Evolutionary conservation across 2,797 vertebrate genomes (phyloP).

Genomic region (Notolepis coatsorum): DNA sequence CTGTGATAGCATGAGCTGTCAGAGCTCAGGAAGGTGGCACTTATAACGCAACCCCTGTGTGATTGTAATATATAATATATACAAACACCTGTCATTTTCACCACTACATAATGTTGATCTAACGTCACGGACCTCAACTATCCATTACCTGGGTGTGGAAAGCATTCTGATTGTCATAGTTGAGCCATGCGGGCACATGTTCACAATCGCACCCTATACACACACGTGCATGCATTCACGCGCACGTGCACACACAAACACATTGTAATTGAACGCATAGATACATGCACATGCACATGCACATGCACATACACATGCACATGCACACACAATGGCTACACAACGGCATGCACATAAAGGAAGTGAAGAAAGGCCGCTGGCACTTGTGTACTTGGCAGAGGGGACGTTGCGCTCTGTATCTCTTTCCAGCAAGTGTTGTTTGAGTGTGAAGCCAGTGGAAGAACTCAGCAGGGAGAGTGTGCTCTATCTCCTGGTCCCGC

Average conservation of each 20-base stretch:
- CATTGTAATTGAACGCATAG: neutral
- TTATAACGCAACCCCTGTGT: conserved; percentile 24
- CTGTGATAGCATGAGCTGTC: conserved; percentile 32
- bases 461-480: too few species aligned
- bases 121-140: neutral
- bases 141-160: neutral
- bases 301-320: neutral
- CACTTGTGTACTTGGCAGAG: neutral
- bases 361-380: neutral
- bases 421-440: neutral
- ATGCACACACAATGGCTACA: neutral
- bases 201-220: neutral
- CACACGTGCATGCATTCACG: neutral
- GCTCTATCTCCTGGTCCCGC: too few species aligned
- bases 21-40: conserved; percentile 36
- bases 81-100: conserved; percentile 23
- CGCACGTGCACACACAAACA: conserved; percentile 1
- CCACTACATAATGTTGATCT: neutral
- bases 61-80: conserved; percentile 2
- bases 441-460: too few species aligned
- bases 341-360: neutral
- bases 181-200: neutral
- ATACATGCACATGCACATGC: neutral
- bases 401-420: neutral
- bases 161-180: neutral